Conservation (phyloP, 1,140 invertebrate genomes). For the Drosophila truncata region DNA sequence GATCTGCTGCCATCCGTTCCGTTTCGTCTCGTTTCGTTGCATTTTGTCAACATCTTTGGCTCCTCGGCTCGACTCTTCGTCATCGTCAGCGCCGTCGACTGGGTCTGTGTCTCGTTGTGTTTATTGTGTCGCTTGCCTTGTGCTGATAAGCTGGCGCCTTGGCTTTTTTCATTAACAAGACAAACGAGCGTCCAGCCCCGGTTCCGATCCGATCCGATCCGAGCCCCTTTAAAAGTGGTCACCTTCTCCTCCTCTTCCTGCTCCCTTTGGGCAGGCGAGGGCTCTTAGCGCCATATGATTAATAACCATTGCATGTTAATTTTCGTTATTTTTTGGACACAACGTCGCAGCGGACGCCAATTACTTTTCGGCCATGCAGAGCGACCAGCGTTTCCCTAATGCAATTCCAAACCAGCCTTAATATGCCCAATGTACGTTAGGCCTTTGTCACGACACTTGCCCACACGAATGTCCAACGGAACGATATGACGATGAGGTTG, state of each 20-base stretch:
- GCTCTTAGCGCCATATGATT: slow-evolving; percentile 71
- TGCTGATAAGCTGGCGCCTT: slow-evolving; percentile 84
- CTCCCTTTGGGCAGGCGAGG: neutral
- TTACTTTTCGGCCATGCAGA: slow-evolving; percentile 53
- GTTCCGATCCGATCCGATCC: slow-evolving; percentile 22
- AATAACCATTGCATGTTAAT: slow-evolving; percentile 78
- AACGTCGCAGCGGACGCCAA: slow-evolving; percentile 69
- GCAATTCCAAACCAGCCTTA: slow-evolving; percentile 38
- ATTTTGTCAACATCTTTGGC: slow-evolving; percentile 76
- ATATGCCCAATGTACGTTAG: slow-evolving; percentile 14
- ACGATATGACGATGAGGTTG: neutral
- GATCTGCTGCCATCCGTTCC: neutral
- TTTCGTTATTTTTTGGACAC: slow-evolving; percentile 56
- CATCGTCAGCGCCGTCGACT: slow-evolving; percentile 18
- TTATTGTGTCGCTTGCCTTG: slow-evolving; percentile 73
- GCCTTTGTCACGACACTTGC: slow-evolving; percentile 35
- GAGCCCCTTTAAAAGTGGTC: slow-evolving; percentile 30
- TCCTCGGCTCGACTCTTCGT: slow-evolving; percentile 15
- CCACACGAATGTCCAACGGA: slow-evolving; percentile 14
- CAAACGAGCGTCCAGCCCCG: slow-evolving; percentile 64
- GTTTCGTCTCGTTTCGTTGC: slow-evolving; percentile 44
- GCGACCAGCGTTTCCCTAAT: slow-evolving; percentile 16
- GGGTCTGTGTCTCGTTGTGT: slow-evolving; percentile 46
- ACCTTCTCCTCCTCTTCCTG: slow-evolving; percentile 1
- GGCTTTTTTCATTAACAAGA: slow-evolving; percentile 84